A percentile compares a stretch with the other conserved stretches of the same genome.
These are phyloP conservation scores for Phoxinus phoxinus DNA, from an alignment of 2,113 vertebrate genomes.

Conservation along the genomic window DNA sequence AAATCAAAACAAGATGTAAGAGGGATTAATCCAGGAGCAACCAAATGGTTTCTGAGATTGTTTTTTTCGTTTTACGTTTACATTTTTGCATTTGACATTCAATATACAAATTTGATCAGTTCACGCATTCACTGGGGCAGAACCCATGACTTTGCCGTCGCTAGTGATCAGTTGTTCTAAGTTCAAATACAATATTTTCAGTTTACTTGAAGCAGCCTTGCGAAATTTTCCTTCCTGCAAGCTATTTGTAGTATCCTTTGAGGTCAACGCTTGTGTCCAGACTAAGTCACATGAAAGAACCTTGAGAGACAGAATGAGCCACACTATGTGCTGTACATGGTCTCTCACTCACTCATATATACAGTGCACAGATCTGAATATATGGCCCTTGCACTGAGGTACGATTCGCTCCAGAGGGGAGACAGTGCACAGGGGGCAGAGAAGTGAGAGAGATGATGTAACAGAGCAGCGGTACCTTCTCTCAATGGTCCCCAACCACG, in stretches of 20 bases:
- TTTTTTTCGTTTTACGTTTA: not conserved
- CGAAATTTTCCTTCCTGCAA: not conserved
- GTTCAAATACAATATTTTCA: not conserved
- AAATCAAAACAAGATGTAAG: not conserved
- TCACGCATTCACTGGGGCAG: not conserved
- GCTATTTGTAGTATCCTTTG: not conserved
- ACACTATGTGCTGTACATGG: constrained; percentile 29
- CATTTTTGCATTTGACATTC: not conserved
- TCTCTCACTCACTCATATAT: constrained; percentile 26
- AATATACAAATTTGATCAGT: not conserved
- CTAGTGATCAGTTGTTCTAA: not conserved
- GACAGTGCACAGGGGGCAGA: not conserved
- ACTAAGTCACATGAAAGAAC: constrained; percentile 3
- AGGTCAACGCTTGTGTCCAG: not conserved
- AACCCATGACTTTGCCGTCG: not conserved
- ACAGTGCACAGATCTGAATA: constrained; percentile 33
- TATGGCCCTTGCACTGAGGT: constrained; percentile 29
- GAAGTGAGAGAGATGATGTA: constrained; percentile 37
- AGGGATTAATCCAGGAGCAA: not conserved
- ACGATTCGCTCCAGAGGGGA: constrained; percentile 5
- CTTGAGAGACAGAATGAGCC: not conserved
- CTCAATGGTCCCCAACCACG: constrained; percentile 73
- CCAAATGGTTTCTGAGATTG: not conserved
- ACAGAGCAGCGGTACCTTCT: constrained; percentile 67
- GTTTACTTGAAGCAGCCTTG: not conserved